phyloP scores from a whole-genome alignment of 2,888 invertebrate species.

The Drosophila infuscata region DNA sequence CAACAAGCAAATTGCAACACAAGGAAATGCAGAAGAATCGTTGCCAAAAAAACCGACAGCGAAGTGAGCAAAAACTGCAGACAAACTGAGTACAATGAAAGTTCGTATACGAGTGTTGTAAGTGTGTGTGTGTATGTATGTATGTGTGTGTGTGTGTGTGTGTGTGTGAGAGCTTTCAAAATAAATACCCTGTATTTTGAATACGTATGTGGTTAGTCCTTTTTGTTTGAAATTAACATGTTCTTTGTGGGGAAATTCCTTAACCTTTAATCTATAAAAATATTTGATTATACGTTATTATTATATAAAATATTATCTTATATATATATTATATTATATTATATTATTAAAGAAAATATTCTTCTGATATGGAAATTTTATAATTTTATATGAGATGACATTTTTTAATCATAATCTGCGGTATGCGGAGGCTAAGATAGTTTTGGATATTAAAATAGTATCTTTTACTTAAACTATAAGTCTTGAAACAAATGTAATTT shows the following conservation, averaged over 20 bases:
- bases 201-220: neutral
- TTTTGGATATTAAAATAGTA: neutral
- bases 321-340: too few species aligned
- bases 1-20: constrained; percentile 42
- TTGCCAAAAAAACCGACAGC: constrained; percentile 42
- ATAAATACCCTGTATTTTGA: constrained; percentile 15
- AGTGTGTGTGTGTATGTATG: neutral
- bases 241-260: neutral
- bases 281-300: neutral
- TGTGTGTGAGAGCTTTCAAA: constrained; percentile 2
- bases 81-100: constrained; percentile 36
- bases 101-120: neutral
- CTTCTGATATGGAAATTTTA: neutral
- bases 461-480: neutral
- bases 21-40: constrained; percentile 62
- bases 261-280: neutral
- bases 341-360: neutral
- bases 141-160: neutral
- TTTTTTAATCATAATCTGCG: too few species aligned
- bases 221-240: neutral
- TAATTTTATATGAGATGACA: neutral
- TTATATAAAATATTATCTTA: neutral
- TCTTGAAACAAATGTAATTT: neutral
- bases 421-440: too few species aligned
- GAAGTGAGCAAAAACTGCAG: constrained; percentile 26